Conservation (phyloP, 2,113 vertebrate genomes). For the Oceanites oceanicus region DNA sequence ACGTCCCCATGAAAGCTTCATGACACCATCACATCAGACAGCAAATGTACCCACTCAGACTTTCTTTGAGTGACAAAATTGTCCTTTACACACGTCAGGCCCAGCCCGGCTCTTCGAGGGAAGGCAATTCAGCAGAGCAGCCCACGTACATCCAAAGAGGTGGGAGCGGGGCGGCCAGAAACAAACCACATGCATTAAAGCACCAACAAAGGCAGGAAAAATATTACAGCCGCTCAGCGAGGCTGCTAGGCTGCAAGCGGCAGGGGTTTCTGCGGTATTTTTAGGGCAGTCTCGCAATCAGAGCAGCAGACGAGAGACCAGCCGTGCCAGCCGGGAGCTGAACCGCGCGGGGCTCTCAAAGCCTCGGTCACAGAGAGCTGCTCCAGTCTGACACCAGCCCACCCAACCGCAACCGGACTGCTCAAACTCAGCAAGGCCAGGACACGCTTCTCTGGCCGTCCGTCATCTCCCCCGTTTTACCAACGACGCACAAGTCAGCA, state of each 20-base stretch:
- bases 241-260: neutral
- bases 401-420: neutral
- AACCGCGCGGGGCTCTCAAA: neutral
- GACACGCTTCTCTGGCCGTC: neutral
- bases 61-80: rapidly evolving
- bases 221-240: neutral
- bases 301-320: neutral
- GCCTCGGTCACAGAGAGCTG: neutral
- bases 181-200: rapidly evolving
- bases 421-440: neutral
- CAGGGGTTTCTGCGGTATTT: neutral
- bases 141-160: rapidly evolving
- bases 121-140: neutral
- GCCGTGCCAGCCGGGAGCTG: neutral
- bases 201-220: neutral
- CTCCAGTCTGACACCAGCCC: neutral
- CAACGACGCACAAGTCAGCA: neutral
- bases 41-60: neutral
- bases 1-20: neutral
- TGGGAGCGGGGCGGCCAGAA: neutral
- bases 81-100: rapidly evolving
- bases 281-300: neutral
- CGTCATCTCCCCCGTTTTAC: neutral
- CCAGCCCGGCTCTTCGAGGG: neutral
- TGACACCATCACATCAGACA: neutral